Evolutionary conservation across 2,113 vertebrate genomes (phyloP).

Genomic region (Sorex fumeus): DNA sequence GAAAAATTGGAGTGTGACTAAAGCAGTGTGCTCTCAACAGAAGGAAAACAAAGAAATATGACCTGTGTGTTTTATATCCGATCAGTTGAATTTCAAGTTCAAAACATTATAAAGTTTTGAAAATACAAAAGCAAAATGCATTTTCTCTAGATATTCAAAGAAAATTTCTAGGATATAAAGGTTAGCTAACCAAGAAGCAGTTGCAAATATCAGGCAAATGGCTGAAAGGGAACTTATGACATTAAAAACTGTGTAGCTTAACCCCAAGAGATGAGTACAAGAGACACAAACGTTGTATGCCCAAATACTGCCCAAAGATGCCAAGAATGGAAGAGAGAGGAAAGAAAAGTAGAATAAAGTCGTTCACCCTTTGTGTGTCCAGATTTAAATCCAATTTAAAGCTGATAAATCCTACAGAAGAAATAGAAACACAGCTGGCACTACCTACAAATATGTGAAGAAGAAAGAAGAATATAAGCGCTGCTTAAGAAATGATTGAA

Average conservation of each 20-base stretch:
- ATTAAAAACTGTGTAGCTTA: not conserved
- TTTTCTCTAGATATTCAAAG: not conserved
- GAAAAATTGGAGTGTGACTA: not conserved
- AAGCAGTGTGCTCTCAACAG: not conserved
- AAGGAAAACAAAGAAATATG: not conserved
- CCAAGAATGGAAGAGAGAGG: not conserved
- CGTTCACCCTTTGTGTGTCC: not conserved
- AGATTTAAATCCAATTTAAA: not conserved
- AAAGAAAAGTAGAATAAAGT: not conserved
- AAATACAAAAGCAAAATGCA: not conserved
- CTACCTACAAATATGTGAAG: no score
- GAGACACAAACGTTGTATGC: not conserved
- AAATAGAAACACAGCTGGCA: not conserved
- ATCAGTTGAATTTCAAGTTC: not conserved
- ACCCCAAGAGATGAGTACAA: not conserved
- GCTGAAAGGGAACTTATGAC: not conserved
- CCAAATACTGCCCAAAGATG: not conserved
- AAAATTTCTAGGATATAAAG: not conserved
- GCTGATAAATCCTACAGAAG: not conserved
- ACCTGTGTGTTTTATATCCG: not conserved
- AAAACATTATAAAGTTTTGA: not conserved
- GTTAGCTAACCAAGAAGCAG: constrained; percentile 33
- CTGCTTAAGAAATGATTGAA: no score
- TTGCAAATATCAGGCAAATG: not conserved
- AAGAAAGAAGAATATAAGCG: no score